Evolutionary conservation across 2,113 vertebrate genomes (phyloP), one percentile per base, ranked within the genome.

Genomic region (Rhipidura dahli): DNA sequence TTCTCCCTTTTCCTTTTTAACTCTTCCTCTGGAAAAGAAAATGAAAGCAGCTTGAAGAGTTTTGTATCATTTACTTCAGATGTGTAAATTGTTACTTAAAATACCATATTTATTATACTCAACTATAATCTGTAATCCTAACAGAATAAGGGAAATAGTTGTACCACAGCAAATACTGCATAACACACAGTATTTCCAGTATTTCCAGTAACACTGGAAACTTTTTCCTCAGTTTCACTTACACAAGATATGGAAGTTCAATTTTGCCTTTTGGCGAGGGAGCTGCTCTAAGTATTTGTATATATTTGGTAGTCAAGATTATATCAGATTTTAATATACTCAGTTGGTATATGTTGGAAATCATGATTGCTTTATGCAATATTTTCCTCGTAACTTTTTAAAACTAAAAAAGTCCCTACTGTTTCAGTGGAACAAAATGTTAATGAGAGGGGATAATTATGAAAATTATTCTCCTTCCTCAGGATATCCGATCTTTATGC

Each of bases 91-190:
- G 18, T 69, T 89, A 30, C 18, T 50, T 65, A 39, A 77, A 28
- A 10, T 47, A 18, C 7, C 4, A 0, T 44, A 3, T 23, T 78
- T 59, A 80, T 59, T 17, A n/a, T 76, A 42, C 3, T 24, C 1
- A 1, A 17, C 20, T 88, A 6, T 37, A 86, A 63, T 45, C 35
- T 37, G 11, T 51, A 69, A 30, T 40, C 28, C 42, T 81, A 77
- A 69, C 11, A 91, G 80, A 80, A 20, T 27, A 61, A 39, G 21
- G 40, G 31, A 51, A 72, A 51, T 65, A 44, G 10, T 54, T 83
- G 23, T 80, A 10, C 18, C 19, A 7, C 56, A 51, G 44, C 26
- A 69, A 69, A 59, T 59, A 19, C 42, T 72, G 35, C 14, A 10
- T 35, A 42, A 28, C 12, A 23, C 26, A 33, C 2, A 47, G 5